phyloP scores from a whole-genome alignment of 2,113 vertebrate genomes.

The Burhinus oedicnemus region DNA sequence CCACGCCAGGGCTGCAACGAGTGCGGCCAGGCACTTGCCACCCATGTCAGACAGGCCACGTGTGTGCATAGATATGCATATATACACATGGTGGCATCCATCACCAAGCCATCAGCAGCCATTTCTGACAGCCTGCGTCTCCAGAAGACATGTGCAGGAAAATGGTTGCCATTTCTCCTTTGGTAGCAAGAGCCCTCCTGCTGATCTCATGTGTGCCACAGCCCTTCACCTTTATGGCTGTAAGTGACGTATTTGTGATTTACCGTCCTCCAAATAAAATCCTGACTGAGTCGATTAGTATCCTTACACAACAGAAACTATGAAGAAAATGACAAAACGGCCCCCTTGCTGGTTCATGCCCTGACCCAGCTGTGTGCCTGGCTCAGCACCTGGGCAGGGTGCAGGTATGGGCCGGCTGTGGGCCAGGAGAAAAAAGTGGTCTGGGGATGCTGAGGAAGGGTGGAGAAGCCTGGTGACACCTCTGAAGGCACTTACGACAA shows the following conservation, averaged over 20 bases:
- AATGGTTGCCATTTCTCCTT: neutral
- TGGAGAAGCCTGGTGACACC: neutral
- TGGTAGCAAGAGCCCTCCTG: neutral
- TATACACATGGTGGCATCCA: neutral
- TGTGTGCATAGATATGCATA: accelerated
- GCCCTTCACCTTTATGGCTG: too few species aligned
- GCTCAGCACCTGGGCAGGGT: neutral
- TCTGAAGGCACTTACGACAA: neutral
- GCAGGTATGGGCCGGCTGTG: too few species aligned
- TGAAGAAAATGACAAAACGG: neutral
- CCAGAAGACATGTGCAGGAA: neutral
- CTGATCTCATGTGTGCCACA: accelerated
- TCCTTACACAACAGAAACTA: neutral
- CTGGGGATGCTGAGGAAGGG: neutral
- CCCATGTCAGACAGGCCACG: accelerated
- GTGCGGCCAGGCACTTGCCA: neutral
- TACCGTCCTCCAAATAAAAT: neutral
- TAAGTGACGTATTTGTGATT: neutral
- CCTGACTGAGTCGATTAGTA: neutral
- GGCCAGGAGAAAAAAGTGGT: neutral
- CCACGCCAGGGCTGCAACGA: neutral
- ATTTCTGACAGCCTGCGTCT: neutral
- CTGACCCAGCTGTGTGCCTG: too few species aligned
- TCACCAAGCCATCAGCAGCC: too few species aligned
- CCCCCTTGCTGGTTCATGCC: accelerated